These are phyloP conservation scores for Zenarchopterus dispar DNA, from an alignment of 2,797 vertebrate genomes.

Conservation along the genomic window DNA sequence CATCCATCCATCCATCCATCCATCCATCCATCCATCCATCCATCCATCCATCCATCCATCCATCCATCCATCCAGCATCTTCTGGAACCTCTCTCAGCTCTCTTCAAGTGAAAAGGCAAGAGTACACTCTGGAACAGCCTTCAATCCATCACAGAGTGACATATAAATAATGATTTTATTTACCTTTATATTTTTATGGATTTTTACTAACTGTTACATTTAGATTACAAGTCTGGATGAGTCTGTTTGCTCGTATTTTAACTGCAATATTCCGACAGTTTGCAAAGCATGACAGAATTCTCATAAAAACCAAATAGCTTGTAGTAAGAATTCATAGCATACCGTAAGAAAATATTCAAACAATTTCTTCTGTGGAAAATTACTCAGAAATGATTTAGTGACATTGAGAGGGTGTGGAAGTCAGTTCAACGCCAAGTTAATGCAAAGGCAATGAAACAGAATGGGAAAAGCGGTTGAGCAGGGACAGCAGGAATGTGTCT, in stretches of 20 bases:
- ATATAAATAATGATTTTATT: too few relatives aligned
- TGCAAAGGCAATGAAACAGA: conserved; percentile 25
- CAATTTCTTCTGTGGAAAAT: conserved; percentile 35
- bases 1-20: too few relatives aligned
- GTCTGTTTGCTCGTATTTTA: background rate
- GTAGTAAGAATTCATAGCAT: conserved; percentile 15
- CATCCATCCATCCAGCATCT: too few relatives aligned
- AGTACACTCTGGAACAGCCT: too few relatives aligned
- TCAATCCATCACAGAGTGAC: too few relatives aligned
- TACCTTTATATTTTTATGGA: too few relatives aligned
- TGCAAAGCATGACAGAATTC: background rate
- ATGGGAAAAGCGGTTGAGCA: conserved; percentile 22
- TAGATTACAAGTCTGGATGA: too few relatives aligned
- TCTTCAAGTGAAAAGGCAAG: too few relatives aligned
- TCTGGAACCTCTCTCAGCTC: too few relatives aligned
- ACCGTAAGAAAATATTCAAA: conserved; percentile 26
- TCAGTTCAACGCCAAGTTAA: conserved; percentile 22
- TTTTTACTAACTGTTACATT: too few relatives aligned
- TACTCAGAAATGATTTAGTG: conserved; percentile 49
- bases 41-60: too few relatives aligned
- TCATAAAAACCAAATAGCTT: conserved; percentile 1
- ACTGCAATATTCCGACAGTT: background rate
- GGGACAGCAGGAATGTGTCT: conserved; percentile 8
- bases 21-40: too few relatives aligned
- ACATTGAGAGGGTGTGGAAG: conserved; percentile 17